phyloP scores from a whole-genome alignment of 2,113 vertebrate species.

The Anser cygnoides region DNA sequence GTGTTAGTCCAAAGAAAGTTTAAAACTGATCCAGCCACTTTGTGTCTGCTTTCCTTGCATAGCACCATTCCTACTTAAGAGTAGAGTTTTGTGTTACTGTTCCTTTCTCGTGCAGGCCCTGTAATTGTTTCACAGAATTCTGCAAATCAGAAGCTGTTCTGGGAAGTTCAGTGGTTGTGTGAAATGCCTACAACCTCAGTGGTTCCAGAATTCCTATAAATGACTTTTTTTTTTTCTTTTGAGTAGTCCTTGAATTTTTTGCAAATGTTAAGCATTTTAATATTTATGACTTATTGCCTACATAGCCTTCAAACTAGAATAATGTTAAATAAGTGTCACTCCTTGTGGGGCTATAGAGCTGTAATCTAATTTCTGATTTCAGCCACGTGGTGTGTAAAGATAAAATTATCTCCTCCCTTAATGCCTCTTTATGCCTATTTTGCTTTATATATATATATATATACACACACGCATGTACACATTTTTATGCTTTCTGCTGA shows the following conservation, averaged over 20 bases:
- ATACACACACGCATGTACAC: no score
- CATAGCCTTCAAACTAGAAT: neutral
- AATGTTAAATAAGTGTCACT: neutral
- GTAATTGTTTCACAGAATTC: neutral
- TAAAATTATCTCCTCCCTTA: neutral
- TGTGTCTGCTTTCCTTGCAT: neutral
- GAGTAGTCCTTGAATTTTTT: neutral
- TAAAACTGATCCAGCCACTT: neutral
- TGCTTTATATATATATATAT: neutral
- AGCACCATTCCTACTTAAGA: neutral
- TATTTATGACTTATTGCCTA: neutral
- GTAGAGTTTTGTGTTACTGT: neutral
- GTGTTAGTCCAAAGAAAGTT: neutral
- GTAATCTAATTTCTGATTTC: neutral
- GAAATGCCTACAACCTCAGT: neutral
- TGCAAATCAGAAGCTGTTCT: neutral
- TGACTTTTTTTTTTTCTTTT: neutral
- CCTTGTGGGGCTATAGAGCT: neutral
- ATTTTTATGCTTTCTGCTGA: neutral
- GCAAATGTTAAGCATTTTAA: neutral
- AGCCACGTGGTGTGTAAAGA: neutral
- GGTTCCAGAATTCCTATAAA: neutral
- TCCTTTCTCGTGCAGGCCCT: neutral
- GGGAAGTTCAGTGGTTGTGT: neutral
- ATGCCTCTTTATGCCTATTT: neutral